phyloP scores from a whole-genome alignment of 1,140 invertebrate species.

The Matsumurasca onukii region DNA sequence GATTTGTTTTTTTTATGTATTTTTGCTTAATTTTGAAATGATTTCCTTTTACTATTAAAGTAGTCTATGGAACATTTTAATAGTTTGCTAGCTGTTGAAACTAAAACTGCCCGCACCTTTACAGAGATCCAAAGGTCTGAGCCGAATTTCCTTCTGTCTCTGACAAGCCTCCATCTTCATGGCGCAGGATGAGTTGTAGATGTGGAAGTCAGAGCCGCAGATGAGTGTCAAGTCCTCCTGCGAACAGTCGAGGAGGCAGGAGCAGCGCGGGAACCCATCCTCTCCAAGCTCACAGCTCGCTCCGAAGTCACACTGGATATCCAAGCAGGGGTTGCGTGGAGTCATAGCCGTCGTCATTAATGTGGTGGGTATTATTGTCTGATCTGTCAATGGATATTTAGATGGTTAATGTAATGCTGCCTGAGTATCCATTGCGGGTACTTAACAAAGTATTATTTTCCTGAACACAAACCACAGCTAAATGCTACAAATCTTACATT shows the following conservation, averaged over 20 bases:
- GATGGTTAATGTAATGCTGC: too few relatives aligned
- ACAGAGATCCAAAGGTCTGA: constrained; percentile 76
- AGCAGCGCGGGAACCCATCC: constrained; percentile 74
- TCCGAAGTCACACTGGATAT: constrained; percentile 80
- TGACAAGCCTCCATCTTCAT: constrained; percentile 86
- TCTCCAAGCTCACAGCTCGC: constrained; percentile 76
- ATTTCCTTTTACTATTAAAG: too few relatives aligned
- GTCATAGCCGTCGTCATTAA: background rate
- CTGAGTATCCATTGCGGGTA: too few relatives aligned
- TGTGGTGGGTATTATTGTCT: background rate
- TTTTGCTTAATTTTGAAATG: too few relatives aligned
- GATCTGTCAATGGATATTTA: too few relatives aligned
- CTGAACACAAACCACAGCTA: too few relatives aligned
- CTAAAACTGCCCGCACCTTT: constrained; percentile 62
- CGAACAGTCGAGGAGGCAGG: constrained; percentile 71
- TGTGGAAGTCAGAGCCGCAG: constrained; percentile 79
- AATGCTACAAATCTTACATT: too few relatives aligned
- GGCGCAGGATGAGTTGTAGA: constrained; percentile 79
- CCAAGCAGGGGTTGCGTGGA: constrained; percentile 57
- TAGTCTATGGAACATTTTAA: too few relatives aligned
- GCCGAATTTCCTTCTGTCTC: constrained; percentile 75
- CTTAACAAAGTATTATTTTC: too few relatives aligned
- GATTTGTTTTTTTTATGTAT: too few relatives aligned
- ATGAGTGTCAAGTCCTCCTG: constrained; percentile 53
- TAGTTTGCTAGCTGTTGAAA: too few relatives aligned